Base-by-base conservation (phyloP, 2,888 invertebrate genomes). In the Aphidoletes aphidimyza region DNA sequence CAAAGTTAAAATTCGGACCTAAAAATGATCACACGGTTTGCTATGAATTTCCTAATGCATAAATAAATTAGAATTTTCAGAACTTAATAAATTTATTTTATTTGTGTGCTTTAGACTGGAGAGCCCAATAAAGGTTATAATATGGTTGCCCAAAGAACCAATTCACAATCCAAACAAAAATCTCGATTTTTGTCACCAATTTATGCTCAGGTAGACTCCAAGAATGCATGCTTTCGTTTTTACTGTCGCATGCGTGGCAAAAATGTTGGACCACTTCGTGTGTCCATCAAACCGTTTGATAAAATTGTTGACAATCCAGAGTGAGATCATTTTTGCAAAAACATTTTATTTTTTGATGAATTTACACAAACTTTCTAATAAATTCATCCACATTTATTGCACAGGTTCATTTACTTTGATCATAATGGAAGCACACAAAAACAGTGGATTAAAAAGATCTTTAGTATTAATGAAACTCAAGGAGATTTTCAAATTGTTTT, bases 201-300 rank as follows among this genome's bases (percentile, higher is more conserved):
- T 30, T 30, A 69, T 34, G 30, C 2, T 30, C 26, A 69, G 42
- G 59, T n/a, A 85, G 84, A 85, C 30, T 9, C 49, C 22, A 37
- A 47, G 0, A 11, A 78, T 8, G 19, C 83, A 83, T 49, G 94
- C 88, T 93, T 95, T 86, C 90, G 92, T 0, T 94, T 94, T 88
- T 95, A 92, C 90, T 96, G 95, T 87, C 95, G 95, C 88, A 96
- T 96, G 95, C 94, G 91, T 88, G 96, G 96, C 11, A 88, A 89
- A 86, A 91, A 91, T 0, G 92, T 92, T 17, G 94, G 93, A 0
- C 89, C 89, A 2, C 87, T 94, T 81, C 89, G 91, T 84, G 91
- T 93, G 36, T 49, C 36, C 30, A 17, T 69, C 0, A 69, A 69
- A 34, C 1, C 30, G 3, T 3, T 69, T 14, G 69, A 26, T 5